Evolutionary conservation across 2,888 invertebrate species (phyloP), one percentile per base, ranked within the genome.

Genomic region (Pantelozetes paolii): DNA sequence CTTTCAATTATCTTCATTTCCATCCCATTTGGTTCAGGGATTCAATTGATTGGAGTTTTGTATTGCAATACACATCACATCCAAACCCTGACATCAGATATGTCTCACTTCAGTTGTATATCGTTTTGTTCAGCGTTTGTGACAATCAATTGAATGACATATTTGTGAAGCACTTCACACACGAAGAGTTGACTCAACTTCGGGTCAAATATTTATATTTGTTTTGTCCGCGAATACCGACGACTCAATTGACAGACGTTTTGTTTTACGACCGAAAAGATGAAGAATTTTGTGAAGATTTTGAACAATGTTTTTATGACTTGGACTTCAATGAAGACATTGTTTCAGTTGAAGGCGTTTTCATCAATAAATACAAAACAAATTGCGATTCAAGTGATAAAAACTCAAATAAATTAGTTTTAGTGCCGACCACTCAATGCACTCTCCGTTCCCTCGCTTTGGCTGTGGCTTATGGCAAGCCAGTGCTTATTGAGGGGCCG

Each of bases 401-500:
- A 67, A 40, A 45, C 15, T 23, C 36, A 13, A 23, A 74, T 20
- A 28, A 30, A 40, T 59, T 54, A 70, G 67, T 77, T 26, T 64
- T 50, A 57, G 76, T 77, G 2, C 64, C 76, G 13, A 74, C 76
- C 28, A 64, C 76, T 32, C n/a, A 74, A 20, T n/a, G 71, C 26
- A 28, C 69, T 40, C 26, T 78, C 11, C 36, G 59, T n/a, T 30
- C 54, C n/a, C 28, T 78, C 1, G 76, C 78, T 8, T 72, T 77
- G 13, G 77, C 76, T 28, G 72, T 79, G 13, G 48, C 76, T 26
- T 87, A 90, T 72, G 81, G 81, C 11, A 88, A 88, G 79, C 80
- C 90, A 6, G 84, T 91, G 62, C 89, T 89, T 76, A 83, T 94
- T 0, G 86, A 89, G 82, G 96, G 96, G 0, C 90, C 93, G 0